Conservation (phyloP, 2,888 invertebrate species). For the Ophraella communa region DNA sequence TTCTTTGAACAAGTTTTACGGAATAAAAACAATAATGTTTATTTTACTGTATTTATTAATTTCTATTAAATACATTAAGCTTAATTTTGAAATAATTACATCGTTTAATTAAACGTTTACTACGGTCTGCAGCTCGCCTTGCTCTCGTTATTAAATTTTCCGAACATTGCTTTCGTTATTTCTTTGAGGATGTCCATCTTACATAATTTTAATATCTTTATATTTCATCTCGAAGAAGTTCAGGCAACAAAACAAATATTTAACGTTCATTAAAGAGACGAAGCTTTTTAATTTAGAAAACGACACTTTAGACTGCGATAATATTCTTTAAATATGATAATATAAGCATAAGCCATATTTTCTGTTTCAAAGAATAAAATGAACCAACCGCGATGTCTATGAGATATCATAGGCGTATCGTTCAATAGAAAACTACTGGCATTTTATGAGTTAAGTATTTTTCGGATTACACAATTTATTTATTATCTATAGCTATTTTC, state of each 20-base stretch:
- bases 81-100: background rate
- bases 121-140: background rate
- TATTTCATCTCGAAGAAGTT: background rate
- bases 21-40: too few species aligned
- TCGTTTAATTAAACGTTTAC: background rate
- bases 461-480: too few species aligned
- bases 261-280: slow-evolving; percentile 12
- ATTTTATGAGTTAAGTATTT: too few species aligned
- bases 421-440: too few species aligned
- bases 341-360: slow-evolving; percentile 17
- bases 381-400: background rate
- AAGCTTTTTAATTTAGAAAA: slow-evolving; percentile 17
- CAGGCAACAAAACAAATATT: slow-evolving; percentile 8
- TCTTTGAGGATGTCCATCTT: background rate
- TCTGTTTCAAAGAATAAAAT: slow-evolving; percentile 8
- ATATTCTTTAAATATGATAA: slow-evolving; percentile 17
- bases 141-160: background rate
- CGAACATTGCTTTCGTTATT: background rate
- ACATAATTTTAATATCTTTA: background rate
- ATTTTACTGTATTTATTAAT: too few species aligned
- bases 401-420: background rate
- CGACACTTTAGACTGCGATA: slow-evolving; percentile 11
- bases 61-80: background rate
- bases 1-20: too few species aligned
- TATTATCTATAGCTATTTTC: too few species aligned